Base-by-base conservation (phyloP, 2,113 vertebrate species). In the Malaclemys terrapin region DNA sequence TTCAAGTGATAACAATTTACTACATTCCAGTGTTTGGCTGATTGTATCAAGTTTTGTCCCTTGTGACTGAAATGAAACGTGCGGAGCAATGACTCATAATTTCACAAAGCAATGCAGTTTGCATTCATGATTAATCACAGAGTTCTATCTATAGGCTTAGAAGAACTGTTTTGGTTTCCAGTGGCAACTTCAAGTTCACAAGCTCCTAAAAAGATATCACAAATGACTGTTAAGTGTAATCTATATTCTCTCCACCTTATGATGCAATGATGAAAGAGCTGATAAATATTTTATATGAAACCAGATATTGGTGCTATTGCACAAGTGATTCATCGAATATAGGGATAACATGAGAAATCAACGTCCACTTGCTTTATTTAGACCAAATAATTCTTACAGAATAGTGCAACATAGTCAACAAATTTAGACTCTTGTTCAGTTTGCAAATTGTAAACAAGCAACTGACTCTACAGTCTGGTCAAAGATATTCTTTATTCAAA, bases 31-130 rank as follows among this genome's bases (percentile, higher is more conserved):
- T 24, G 31, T 80, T 59, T 90, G 72, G 91, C 86, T 84, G 27
- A 89, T 86, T 83, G 49, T 10, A 38, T 90, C 91, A 89, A 89
- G 1, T 47, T 94, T 79, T 47, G 38, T 93, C 79, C 89, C 82
- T 72, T 88, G 91, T 19, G 84, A 93, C 91, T 35, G 90, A 95
- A 90, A 89, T 76, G 81, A 89, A 59, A 96, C 89, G 83, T n/a
- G 25, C 49, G 92, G 90, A 93, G 45, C 65, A 94, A 75, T 0
- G 3, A 59, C 84, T 96, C 25, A 5, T 54, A 22, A 85, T 78
- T 38, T 53, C 87, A 94, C 50, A 87, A 86, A 96, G 69, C 82
- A 93, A 91, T 89, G n/a, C 14, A 82, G 89, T 88, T 94, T 76
- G 80, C 78, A 92, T 59, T 35, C 31, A 6, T 7, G 45, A 3